These are phyloP conservation scores for Lerista edwardsae DNA, from an alignment of 2,797 vertebrate genomes.

Conservation along the genomic window DNA sequence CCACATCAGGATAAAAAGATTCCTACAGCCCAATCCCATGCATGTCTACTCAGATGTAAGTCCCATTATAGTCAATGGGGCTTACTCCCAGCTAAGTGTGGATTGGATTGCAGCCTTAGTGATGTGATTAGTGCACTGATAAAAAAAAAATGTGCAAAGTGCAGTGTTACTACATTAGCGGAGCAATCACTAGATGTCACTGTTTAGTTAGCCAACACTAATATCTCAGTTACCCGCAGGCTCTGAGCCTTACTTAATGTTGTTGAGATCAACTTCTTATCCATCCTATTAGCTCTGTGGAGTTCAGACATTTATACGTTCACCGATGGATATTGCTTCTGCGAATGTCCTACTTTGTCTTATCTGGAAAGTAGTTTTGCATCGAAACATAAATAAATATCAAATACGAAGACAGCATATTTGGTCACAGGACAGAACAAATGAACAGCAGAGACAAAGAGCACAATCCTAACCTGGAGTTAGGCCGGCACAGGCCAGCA, in stretches of 20 bases:
- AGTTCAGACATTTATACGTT: neutral
- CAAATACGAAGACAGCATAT: conserved; percentile 15
- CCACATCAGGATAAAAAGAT: no score
- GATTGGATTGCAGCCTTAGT: no score
- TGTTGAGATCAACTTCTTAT: neutral
- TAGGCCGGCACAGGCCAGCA: no score
- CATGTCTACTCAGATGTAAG: no score
- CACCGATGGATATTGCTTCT: neutral
- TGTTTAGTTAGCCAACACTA: conserved; percentile 40
- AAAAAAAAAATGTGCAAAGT: neutral
- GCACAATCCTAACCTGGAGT: no score
- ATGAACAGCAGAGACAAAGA: neutral
- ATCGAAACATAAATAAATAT: neutral
- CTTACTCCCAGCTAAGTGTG: no score
- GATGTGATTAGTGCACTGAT: neutral
- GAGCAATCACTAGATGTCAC: conserved; percentile 60
- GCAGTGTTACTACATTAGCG: rapidly evolving
- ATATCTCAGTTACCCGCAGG: neutral
- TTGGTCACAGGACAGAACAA: conserved; percentile 3
- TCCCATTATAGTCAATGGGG: no score
- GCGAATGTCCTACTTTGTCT: conserved; percentile 10
- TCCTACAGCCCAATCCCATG: no score
- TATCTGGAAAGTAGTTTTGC: neutral
- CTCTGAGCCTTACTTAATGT: neutral
- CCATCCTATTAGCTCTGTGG: neutral